phyloP scores from a whole-genome alignment of 2,797 vertebrate genomes.

The Lycodopsis pacificus region DNA sequence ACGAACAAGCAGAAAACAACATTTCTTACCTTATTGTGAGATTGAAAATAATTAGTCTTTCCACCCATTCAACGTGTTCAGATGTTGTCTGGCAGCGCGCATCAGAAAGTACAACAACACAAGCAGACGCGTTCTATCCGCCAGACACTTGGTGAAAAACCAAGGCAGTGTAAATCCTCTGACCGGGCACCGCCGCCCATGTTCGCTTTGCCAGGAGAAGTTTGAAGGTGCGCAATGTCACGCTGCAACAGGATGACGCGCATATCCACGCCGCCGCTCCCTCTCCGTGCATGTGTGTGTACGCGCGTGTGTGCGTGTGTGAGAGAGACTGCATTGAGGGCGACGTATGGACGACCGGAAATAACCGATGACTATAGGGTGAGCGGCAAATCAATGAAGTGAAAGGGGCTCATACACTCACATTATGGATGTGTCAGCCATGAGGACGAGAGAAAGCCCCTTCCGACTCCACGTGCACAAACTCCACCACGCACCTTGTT shows the following conservation, averaged over 20 bases:
- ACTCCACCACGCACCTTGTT: neutral
- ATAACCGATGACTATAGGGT: neutral
- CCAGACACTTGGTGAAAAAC: neutral
- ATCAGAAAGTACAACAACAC: neutral
- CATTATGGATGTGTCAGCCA: neutral
- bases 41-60: neutral
- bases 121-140: neutral
- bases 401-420: neutral
- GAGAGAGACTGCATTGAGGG: neutral
- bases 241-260: slow-evolving; percentile 31
- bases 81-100: neutral
- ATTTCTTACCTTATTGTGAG: slow-evolving; percentile 42
- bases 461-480: neutral
- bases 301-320: neutral
- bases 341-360: neutral
- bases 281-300: neutral
- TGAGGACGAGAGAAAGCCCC: neutral
- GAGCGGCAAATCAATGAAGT: neutral
- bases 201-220: neutral
- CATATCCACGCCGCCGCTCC: neutral
- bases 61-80: neutral
- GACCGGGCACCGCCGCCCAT: no score
- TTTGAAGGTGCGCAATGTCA: slow-evolving; percentile 4
- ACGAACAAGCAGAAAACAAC: neutral
- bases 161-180: neutral